Evolutionary conservation across 2,888 invertebrate genomes (phyloP).

Genomic region (Physocephala rufipes): DNA sequence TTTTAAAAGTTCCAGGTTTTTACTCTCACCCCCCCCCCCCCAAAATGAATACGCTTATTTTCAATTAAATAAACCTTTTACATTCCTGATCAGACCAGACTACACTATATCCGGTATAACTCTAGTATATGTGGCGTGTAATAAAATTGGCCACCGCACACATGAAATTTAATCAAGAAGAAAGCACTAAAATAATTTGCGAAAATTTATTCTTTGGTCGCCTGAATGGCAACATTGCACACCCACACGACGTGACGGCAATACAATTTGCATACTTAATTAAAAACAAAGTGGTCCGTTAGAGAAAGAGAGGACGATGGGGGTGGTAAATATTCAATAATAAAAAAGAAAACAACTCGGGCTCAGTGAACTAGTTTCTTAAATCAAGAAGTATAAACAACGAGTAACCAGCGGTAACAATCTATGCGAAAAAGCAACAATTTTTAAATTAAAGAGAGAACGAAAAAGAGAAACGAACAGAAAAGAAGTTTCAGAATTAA

Average conservation of each 20-base stretch:
- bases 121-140: too few relatives aligned
- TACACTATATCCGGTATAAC: slow-evolving; percentile 1
- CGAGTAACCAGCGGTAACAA: too few relatives aligned
- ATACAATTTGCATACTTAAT: not conserved
- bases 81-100: too few relatives aligned
- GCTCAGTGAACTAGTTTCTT: too few relatives aligned
- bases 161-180: not conserved
- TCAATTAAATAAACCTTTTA: not conserved
- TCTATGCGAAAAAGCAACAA: too few relatives aligned
- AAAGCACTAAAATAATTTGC: not conserved
- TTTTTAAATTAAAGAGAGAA: too few relatives aligned
- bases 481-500: too few relatives aligned
- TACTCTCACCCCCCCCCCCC: not conserved
- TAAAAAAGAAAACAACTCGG: not conserved
- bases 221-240: not conserved
- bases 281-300: not conserved
- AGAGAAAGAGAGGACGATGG: not conserved
- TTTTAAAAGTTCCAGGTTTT: not conserved
- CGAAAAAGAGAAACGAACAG: too few relatives aligned
- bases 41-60: not conserved
- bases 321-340: not conserved
- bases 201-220: not conserved
- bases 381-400: too few relatives aligned
- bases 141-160: not conserved
- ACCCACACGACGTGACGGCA: not conserved